Evolutionary conservation across 2,113 vertebrate genomes (phyloP).

Genomic region (Hyperopisus bebe): DNA sequence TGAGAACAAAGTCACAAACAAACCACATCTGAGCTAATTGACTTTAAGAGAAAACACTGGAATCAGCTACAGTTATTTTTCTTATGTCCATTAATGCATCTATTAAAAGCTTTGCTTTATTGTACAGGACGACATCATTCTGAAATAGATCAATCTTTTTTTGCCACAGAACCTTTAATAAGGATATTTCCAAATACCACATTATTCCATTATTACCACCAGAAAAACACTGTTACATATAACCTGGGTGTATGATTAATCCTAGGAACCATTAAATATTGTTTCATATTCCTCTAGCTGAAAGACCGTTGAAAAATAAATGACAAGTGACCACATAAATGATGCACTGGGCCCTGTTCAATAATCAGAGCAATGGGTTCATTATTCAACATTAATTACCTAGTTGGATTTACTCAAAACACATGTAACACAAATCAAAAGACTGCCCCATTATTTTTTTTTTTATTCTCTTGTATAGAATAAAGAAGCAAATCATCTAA

Average conservation of each 20-base stretch:
- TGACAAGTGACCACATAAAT: not conserved
- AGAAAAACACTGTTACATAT: not conserved
- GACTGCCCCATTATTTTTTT: no score
- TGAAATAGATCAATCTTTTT: not conserved
- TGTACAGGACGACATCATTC: not conserved
- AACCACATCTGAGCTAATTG: not conserved
- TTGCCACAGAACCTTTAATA: not conserved
- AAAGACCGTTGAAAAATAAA: constrained; percentile 4
- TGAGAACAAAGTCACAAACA: not conserved
- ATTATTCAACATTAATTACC: not conserved
- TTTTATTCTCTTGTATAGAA: not conserved
- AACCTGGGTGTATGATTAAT: not conserved
- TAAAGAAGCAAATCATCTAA: not conserved
- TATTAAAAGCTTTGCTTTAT: not conserved
- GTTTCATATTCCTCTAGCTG: not conserved
- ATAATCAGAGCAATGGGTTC: not conserved
- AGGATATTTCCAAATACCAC: not conserved
- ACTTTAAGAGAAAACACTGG: not conserved
- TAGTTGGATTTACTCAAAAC: not conserved
- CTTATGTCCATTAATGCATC: not conserved
- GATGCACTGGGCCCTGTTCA: not conserved
- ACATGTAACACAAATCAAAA: not conserved
- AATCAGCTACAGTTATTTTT: not conserved
- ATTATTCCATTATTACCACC: not conserved
- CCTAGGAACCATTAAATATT: not conserved